phyloP scores from a whole-genome alignment of 2,113 vertebrate species.

The Apistogramma diplotaenia region DNA sequence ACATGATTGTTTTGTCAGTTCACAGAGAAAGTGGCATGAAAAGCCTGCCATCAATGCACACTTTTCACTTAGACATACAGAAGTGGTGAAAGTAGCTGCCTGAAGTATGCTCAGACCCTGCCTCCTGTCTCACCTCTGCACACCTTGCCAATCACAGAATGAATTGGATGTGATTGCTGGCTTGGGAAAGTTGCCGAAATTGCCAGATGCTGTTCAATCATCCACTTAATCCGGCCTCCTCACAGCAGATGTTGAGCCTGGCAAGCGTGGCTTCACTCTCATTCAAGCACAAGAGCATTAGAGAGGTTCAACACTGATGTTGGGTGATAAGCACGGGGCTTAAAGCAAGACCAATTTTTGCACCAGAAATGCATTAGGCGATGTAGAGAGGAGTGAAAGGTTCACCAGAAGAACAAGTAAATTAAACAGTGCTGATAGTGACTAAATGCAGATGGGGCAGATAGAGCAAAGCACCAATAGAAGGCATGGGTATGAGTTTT shows the following conservation, averaged over 20 bases:
- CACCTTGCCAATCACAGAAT: neutral
- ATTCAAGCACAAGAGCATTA: neutral
- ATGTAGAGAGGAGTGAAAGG: neutral
- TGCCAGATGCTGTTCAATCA: neutral
- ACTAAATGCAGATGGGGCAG: neutral
- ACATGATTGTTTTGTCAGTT: neutral
- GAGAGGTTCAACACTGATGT: neutral
- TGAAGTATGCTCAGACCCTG: neutral
- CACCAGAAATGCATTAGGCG: neutral
- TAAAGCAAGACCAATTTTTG: neutral
- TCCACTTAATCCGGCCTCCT: neutral
- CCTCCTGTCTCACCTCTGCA: neutral
- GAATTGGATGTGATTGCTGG: neutral
- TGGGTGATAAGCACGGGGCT: neutral
- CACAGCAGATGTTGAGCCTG: neutral
- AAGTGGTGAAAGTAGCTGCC: neutral
- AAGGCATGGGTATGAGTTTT: neutral
- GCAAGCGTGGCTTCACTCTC: neutral
- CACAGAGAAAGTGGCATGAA: neutral
- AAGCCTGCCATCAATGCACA: neutral
- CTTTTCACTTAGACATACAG: neutral
- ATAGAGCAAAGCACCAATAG: neutral
- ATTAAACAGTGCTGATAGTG: neutral
- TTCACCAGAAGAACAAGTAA: neutral
- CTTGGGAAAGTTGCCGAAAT: neutral